A percentile compares a stretch with the other conserved stretches of the same genome.
phyloP scores from a whole-genome alignment of 2,888 invertebrate species.

The Argynnis bischoffii region DNA sequence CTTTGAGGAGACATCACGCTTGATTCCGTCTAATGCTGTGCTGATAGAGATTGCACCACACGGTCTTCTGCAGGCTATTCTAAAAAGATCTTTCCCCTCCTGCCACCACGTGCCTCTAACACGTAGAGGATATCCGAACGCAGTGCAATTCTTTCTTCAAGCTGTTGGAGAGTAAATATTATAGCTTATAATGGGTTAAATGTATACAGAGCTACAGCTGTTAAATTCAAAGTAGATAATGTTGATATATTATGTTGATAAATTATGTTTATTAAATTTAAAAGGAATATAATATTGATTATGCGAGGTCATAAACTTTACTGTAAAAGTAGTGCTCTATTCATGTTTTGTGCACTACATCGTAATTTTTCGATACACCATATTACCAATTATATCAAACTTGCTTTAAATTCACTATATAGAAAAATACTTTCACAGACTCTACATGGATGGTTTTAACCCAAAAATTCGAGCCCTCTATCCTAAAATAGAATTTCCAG shows the following conservation, averaged over 20 bases:
- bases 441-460: conserved; percentile 89
- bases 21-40: conserved; percentile 90
- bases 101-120: conserved; percentile 88
- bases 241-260: too few species aligned
- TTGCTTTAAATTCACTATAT: not conserved
- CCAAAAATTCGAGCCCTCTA: conserved; percentile 88
- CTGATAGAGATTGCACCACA: conserved; percentile 95
- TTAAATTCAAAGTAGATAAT: too few species aligned
- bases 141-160: conserved; percentile 77
- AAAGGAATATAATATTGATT: too few species aligned
- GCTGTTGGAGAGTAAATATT: conserved; percentile 84
- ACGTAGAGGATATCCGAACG: conserved; percentile 85
- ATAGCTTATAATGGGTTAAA: not conserved
- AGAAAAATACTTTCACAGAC: conserved; percentile 64
- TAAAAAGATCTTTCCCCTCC: conserved; percentile 65
- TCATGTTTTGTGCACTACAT: too few species aligned
- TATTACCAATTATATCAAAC: too few species aligned
- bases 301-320: too few species aligned
- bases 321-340: too few species aligned
- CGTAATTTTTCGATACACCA: too few species aligned
- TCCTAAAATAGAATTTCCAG: conserved; percentile 89
- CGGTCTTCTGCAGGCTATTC: conserved; percentile 89
- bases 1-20: conserved; percentile 89
- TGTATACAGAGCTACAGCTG: not conserved
- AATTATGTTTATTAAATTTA: too few species aligned